Evolutionary conservation across 30 jellyfish, hydroid and myxozoan species (phyloP).

Genomic region (Clytia hemisphaerica): DNA sequence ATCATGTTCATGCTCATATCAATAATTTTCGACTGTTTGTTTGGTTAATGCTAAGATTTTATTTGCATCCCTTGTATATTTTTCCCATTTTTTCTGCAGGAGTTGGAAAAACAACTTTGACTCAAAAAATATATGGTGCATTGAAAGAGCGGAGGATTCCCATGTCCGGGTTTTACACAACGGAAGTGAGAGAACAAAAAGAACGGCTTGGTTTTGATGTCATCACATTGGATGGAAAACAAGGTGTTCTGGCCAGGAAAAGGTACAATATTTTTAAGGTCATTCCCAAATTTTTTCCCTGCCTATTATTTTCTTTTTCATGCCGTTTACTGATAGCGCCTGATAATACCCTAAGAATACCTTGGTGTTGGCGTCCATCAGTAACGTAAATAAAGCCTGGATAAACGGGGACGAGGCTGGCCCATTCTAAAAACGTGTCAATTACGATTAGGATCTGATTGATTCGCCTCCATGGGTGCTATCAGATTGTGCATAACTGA

Average conservation of each 20-base stretch:
- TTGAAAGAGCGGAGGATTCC: slow-evolving; percentile 5
- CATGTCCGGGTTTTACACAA: slow-evolving; percentile 57
- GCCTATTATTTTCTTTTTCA: background rate
- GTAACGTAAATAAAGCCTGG: too few species aligned
- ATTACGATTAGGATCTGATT: too few species aligned
- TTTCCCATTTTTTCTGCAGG: slow-evolving; percentile 54
- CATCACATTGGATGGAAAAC: slow-evolving; percentile 27
- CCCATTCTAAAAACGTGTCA: too few species aligned
- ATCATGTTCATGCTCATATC: too few species aligned
- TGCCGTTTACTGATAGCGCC: background rate
- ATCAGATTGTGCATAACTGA: too few species aligned
- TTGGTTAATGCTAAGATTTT: too few species aligned
- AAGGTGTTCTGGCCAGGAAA: slow-evolving; percentile 54
- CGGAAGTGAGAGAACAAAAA: slow-evolving; percentile 47
- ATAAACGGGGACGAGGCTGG: too few species aligned
- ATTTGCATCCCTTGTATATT: too few species aligned
- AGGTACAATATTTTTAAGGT: slow-evolving; percentile 12
- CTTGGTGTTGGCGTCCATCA: too few species aligned
- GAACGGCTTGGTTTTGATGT: slow-evolving; percentile 70
- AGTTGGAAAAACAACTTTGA: slow-evolving; percentile 68
- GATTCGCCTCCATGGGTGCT: too few species aligned
- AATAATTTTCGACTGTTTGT: too few species aligned
- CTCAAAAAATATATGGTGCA: slow-evolving; percentile 30
- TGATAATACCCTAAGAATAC: too few species aligned
- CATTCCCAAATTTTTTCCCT: background rate